Base-by-base conservation (phyloP, 92 coral and sea anemone species). In the Siderastrea siderea region DNA sequence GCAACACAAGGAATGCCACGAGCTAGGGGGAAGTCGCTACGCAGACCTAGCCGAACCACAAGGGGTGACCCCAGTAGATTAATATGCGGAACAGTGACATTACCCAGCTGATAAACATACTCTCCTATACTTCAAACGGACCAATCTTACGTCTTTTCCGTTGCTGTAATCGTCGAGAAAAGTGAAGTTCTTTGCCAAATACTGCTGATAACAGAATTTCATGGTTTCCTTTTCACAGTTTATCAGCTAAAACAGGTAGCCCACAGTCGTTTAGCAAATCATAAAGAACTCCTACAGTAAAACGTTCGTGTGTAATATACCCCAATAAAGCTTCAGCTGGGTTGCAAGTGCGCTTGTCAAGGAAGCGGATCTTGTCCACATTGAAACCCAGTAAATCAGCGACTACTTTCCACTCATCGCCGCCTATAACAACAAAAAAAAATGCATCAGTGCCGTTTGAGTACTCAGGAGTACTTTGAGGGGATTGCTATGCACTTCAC, bases 221-320 rank as follows among this genome's bases (percentile, higher is more conserved):
- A 26, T 2, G 10, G 61, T 55, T 11, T 55, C 61, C 3, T 55
- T 14, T 7, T 19, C 1, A 65, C 45, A 65, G 43, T 65, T 65
- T 26, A 43, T 78, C 83, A 6, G 83, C 83, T 14, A 66, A 0
- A 0, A 66, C 59, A 47, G 83, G 83, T 1, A 78, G 54, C 4
- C 47, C 83, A 61, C 83, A 78, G 1, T 1, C 71, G 13, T 9
- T 49, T 11, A 78, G 12, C 43, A 78, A 1, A 15, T 78, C 46
- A 14, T 78, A 78, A 47, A 78, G 57, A 38, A 62, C 54, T 13
- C 83, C 83, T 8, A 78, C 83, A 1, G 83, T 78, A 5, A 62
- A 10, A 7, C 13, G 45, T n/a, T 0, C 5, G 2, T 26, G 1
- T 46, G 57, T 71, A 15, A 78, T 8, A 8, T 9, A n/a, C 11